Base-by-base conservation (phyloP, 2,113 vertebrate genomes). In the Hylia prasina region DNA sequence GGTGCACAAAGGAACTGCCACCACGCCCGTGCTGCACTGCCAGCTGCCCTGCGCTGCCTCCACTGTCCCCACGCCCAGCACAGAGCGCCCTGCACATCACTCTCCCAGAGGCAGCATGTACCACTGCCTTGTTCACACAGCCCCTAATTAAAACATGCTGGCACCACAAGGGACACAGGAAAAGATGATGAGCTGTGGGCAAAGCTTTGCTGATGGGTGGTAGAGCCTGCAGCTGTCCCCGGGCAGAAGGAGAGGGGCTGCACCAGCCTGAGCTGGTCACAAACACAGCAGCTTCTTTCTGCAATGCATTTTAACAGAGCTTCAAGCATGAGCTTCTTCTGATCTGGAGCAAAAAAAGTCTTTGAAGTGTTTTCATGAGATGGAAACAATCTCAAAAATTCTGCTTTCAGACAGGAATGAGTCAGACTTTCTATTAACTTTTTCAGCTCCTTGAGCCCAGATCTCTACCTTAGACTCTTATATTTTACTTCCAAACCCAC, bases 41-140 rank as follows among this genome's bases (percentile, higher is more conserved):
- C 1, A 4, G 30, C 47, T 45, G 18, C 15, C 37, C 75, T 7
- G 37, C 0, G 9, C 45, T 2, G 10, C 3, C 47, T 19, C 51
- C 31, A 7, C 24, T 47, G 54, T 16, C 28, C 66, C 57, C 2
- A 45, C 7, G 3, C 24, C 37, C 79, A 28, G 75, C 7, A 1
- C 50, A 42, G 24, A 13, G 72, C 9, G 40, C 13, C 57, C 72
- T 21, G 57, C 33, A 22, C 35, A 16, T 12, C 8, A 15, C 64
- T 15, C 35, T 17, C 50, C 50, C 27, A 17, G 6, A 78, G 35
- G 10, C n/a, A 82, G 35, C 60, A 70, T 1, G 9, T 2, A n/a
- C 69, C 47, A 12, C 50, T 23, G 12, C 2, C 37, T 63, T 44
- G 47, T 54, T 39, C 89, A 33, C 60, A 71, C 1, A 1, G 10